These are phyloP conservation scores for Drosophila ezoana DNA, from an alignment of 2,888 invertebrate genomes.

Conservation along the genomic window DNA sequence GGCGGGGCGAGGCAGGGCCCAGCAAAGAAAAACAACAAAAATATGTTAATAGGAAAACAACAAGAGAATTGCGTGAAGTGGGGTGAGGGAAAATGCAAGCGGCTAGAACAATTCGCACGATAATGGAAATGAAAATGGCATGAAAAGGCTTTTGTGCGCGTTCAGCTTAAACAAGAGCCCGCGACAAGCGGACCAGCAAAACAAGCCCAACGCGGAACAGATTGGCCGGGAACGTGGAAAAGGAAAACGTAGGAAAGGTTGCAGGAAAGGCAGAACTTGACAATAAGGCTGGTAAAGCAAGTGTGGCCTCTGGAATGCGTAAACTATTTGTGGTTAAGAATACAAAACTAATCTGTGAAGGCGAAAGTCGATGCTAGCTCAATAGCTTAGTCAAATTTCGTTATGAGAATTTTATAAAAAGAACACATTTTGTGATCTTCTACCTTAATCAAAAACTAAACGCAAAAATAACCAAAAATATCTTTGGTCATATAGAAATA, in stretches of 20 bases:
- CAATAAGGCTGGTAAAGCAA: conserved; percentile 6
- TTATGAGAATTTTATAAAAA: no score
- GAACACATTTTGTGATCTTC: no score
- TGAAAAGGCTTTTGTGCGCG: conserved; percentile 66
- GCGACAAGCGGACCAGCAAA: conserved; percentile 18
- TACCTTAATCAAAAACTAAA: no score
- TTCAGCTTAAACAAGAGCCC: conserved; percentile 7
- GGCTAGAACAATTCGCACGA: conserved; percentile 64
- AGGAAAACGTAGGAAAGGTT: neutral
- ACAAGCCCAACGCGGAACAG: conserved; percentile 19
- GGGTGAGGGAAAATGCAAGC: conserved; percentile 5
- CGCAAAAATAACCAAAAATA: no score
- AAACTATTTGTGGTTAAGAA: conserved; percentile 6
- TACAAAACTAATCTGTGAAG: neutral
- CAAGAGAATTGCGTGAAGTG: conserved; percentile 37
- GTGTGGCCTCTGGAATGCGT: conserved; percentile 12
- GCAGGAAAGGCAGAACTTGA: conserved; percentile 2
- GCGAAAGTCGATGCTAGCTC: neutral
- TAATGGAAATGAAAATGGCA: conserved; percentile 74
- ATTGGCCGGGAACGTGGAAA: conserved; percentile 6
- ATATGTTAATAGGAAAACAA: conserved; percentile 61
- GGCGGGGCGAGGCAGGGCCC: neutral
- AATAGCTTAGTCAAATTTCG: no score
- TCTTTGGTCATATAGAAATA: no score
- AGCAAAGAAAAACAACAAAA: conserved; percentile 7